Percentiles rank a stretch among this genome's conserved stretches.
Evolutionary conservation across 2,888 invertebrate genomes (phyloP).

Genomic region (Sinelater perroti): DNA sequence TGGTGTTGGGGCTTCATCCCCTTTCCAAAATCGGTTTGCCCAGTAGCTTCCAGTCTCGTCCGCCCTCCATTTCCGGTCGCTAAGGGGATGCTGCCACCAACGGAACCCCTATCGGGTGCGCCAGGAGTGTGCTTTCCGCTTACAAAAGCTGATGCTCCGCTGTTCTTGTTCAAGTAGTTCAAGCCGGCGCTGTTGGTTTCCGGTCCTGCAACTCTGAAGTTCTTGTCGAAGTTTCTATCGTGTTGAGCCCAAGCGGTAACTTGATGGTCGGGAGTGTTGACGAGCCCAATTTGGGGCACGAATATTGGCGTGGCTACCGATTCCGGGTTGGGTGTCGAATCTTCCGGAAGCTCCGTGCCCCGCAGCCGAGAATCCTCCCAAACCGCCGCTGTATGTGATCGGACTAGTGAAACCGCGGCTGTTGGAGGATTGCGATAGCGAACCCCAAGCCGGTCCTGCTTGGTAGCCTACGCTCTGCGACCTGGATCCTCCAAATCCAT

Average conservation of each 20-base stretch:
- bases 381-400: constrained; percentile 15
- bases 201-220: constrained; percentile 20
- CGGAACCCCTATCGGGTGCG: constrained; percentile 6
- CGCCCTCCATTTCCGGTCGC: constrained; percentile 2
- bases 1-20: constrained; percentile 30
- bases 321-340: constrained; percentile 14
- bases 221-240: constrained; percentile 24
- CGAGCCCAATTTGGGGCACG: constrained; percentile 19
- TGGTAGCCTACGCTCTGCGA: constrained; percentile 21
- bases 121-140: constrained; percentile 21
- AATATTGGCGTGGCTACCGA: constrained; percentile 21
- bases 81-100: constrained; percentile 26
- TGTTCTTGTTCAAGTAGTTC: constrained; percentile 15
- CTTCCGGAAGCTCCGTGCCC: constrained; percentile 15
- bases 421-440: constrained; percentile 23
- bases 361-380: background rate
- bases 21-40: constrained; percentile 20
- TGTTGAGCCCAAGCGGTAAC: constrained; percentile 19
- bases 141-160: constrained; percentile 19
- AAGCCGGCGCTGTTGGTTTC: constrained; percentile 20
- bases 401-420: constrained; percentile 18
- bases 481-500: constrained; percentile 18
- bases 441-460: constrained; percentile 35
- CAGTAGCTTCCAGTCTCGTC: background rate
- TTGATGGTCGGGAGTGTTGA: constrained; percentile 9